Evolutionary conservation across 1,140 invertebrate genomes (phyloP).

Genomic region (Penaeus vannamei): DNA sequence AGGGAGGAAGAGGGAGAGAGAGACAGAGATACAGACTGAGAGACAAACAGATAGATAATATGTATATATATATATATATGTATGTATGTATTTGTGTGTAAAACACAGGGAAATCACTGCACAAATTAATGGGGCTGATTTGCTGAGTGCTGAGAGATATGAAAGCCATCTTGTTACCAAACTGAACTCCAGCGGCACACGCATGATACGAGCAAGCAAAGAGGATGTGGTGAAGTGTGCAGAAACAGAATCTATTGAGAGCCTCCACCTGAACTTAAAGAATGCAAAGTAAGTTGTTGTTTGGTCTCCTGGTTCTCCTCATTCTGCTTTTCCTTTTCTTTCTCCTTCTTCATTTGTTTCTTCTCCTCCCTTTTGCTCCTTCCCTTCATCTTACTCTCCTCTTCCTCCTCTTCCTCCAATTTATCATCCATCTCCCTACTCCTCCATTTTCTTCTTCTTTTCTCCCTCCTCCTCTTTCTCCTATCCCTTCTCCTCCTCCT

Average conservation of each 20-base stretch:
- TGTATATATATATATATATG: neutral
- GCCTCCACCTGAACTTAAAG: too few species aligned
- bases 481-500: too few species aligned
- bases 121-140: conserved; percentile 28
- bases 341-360: neutral
- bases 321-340: neutral
- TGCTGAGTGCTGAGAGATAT: conserved; percentile 27
- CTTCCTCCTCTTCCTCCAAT: too few species aligned
- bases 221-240: conserved; percentile 29
- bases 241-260: neutral
- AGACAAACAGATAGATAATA: too few species aligned
- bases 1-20: too few species aligned
- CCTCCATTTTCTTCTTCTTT: neutral
- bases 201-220: neutral
- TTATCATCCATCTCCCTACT: neutral
- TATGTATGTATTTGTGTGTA: neutral
- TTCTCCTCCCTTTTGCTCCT: neutral
- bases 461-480: neutral
- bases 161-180: conserved; percentile 16
- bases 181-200: conserved; percentile 33
- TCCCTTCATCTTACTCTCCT: neutral
- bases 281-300: too few species aligned
- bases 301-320: neutral
- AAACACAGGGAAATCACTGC: conserved; percentile 42
- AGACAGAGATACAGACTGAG: too few species aligned